Evolutionary conservation across 2,113 vertebrate species (phyloP).

Genomic region (Tonatia bakeri): DNA sequence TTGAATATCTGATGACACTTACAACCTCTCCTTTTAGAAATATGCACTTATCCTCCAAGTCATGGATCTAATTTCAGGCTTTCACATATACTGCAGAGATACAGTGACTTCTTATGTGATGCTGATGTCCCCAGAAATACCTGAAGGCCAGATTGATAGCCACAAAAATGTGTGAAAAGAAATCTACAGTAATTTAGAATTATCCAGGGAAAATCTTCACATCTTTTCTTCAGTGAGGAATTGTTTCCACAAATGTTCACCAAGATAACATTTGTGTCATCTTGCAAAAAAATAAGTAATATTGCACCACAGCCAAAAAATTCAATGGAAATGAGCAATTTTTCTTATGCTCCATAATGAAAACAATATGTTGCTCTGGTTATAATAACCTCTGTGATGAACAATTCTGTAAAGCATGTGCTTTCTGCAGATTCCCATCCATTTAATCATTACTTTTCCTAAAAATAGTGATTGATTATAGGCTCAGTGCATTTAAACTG

Average conservation of each 20-base stretch:
- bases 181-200: neutral
- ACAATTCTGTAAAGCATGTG: neutral
- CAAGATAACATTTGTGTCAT: neutral
- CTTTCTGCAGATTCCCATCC: neutral
- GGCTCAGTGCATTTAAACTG: neutral
- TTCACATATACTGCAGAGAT: neutral
- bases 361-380: slow-evolving; percentile 15
- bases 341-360: slow-evolving; percentile 23
- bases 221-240: neutral
- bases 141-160: neutral
- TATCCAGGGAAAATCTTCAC: neutral
- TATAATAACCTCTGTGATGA: neutral
- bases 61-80: neutral
- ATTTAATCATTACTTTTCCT: neutral
- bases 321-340: neutral
- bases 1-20: neutral
- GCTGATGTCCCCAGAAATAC: neutral
- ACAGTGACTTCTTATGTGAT: neutral
- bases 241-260: neutral
- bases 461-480: slow-evolving; percentile 13
- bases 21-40: neutral
- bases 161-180: neutral
- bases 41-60: neutral
- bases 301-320: slow-evolving; percentile 2
- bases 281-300: slow-evolving; percentile 25